A percentile compares a stretch with the other conserved stretches of the same genome.
These are phyloP conservation scores for Pachypeltis micranthus DNA, from an alignment of 1,140 invertebrate genomes.

Conservation along the genomic window DNA sequence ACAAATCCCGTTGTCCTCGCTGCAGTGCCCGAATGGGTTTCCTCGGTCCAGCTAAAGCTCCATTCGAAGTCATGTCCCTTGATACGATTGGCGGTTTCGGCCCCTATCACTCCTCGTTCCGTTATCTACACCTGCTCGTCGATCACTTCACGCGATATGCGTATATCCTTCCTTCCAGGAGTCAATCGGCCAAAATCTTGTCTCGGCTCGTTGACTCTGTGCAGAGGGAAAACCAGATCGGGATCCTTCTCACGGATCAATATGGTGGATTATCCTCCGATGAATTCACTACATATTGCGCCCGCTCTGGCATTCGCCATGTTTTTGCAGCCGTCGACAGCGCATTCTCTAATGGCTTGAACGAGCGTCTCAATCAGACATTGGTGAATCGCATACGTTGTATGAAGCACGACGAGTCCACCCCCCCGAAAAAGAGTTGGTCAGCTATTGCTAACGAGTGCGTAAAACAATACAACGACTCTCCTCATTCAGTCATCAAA, in stretches of 20 bases:
- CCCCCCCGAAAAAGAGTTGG: background rate
- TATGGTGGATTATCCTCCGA: background rate
- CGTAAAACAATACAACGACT: background rate
- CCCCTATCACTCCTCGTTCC: conserved; percentile 23
- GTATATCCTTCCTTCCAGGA: conserved; percentile 22
- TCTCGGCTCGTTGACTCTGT: background rate
- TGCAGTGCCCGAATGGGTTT: conserved; percentile 28
- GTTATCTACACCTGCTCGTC: conserved; percentile 27
- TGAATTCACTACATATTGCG: background rate
- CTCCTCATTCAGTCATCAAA: background rate
- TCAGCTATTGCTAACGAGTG: background rate
- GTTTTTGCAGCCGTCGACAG: background rate
- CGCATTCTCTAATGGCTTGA: background rate
- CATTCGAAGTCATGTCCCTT: conserved; percentile 32
- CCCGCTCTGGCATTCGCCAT: background rate
- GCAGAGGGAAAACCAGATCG: conserved; percentile 18
- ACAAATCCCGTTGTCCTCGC: conserved; percentile 29
- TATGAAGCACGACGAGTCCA: background rate
- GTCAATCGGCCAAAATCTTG: conserved; percentile 8
- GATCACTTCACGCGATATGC: conserved; percentile 26
- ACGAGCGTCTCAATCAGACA: conserved; percentile 5
- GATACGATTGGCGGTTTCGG: conserved; percentile 28
- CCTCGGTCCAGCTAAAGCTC: conserved; percentile 31
- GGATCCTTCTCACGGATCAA: background rate
- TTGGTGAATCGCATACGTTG: background rate